Evolutionary conservation across 2,888 invertebrate genomes (phyloP), one percentile per base, ranked within the genome.

Genomic region (Sipha maydis): DNA sequence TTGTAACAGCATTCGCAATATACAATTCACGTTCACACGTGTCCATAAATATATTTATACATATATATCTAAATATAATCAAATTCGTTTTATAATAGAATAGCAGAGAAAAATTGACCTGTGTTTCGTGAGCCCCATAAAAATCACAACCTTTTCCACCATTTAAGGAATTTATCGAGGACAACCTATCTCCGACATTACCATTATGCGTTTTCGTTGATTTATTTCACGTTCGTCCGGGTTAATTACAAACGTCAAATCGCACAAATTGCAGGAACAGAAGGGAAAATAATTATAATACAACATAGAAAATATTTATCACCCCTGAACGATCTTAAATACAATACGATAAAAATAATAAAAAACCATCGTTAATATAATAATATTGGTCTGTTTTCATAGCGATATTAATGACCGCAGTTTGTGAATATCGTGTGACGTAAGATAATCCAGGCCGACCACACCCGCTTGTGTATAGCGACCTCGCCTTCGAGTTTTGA

Each of bases 401-500:
- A 11, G 17, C 67, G 25, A 34, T 71, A 85, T 85, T 85, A 86
- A 88, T 48, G 88, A 82, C 80, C 41, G 80, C 75, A 34, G 73
- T 61, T 79, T 67, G 80, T 56, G 54, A 75, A 73, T 80, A 80
- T 75, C 71, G 48, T 56, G 75, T 88, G 88, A 88, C 79, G 88
- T 80, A 88, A 88, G 80, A 80, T 41, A 61, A 88, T 88, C 73
- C 88, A 88, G 88, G 88, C 80, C 88, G 88, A 73, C 88, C 88
- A 88, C 88, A 78, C 88, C 88, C 88, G 88, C n/a, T 28, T 17
- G 25, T 17, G 38, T 28, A 25, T 34, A 56, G 56, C 80, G 80
- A 88, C 88, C 88, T 88, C 88, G 88, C 88, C 88, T 88, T 80
- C 41, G 73, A 88, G 88, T 88, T 88, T 88, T 88, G 80, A 88